These are phyloP conservation scores for Trachelus iudaicus DNA, from an alignment of 2,888 invertebrate species.

Conservation along the genomic window DNA sequence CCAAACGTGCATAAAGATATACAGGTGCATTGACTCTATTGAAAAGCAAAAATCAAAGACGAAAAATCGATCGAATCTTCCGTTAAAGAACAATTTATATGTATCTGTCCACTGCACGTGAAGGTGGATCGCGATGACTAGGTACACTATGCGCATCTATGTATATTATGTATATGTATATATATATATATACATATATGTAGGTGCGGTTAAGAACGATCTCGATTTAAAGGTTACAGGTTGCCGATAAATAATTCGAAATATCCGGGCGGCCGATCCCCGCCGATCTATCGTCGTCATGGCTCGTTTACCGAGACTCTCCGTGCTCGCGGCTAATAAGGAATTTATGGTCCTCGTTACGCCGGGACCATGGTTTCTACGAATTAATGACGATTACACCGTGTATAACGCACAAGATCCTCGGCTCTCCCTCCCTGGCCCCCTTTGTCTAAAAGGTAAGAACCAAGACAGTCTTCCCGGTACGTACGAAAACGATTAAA, in stretches of 20 bases:
- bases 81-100: too few relatives aligned
- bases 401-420: slow-evolving; percentile 28
- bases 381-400: slow-evolving; percentile 63
- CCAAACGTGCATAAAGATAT: too few relatives aligned
- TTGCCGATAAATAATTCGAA: slow-evolving; percentile 1
- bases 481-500: slow-evolving; percentile 57
- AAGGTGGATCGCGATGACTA: too few relatives aligned
- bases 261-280: background rate
- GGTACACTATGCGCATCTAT: too few relatives aligned
- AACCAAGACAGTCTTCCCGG: slow-evolving; percentile 41
- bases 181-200: too few relatives aligned
- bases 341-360: slow-evolving; percentile 63
- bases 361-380: slow-evolving; percentile 58
- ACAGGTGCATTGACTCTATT: too few relatives aligned
- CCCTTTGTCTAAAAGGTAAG: slow-evolving; percentile 40
- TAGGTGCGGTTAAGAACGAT: background rate
- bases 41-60: too few relatives aligned
- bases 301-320: slow-evolving; percentile 11
- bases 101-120: too few relatives aligned
- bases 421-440: slow-evolving; percentile 15
- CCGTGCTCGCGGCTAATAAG: slow-evolving; percentile 56
- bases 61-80: too few relatives aligned
- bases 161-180: too few relatives aligned
- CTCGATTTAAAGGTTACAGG: slow-evolving; percentile 7
- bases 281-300: background rate